Evolutionary conservation across 2,797 vertebrate genomes (phyloP), one percentile per base, ranked within the genome.

Genomic region (Xenentodon cancila): DNA sequence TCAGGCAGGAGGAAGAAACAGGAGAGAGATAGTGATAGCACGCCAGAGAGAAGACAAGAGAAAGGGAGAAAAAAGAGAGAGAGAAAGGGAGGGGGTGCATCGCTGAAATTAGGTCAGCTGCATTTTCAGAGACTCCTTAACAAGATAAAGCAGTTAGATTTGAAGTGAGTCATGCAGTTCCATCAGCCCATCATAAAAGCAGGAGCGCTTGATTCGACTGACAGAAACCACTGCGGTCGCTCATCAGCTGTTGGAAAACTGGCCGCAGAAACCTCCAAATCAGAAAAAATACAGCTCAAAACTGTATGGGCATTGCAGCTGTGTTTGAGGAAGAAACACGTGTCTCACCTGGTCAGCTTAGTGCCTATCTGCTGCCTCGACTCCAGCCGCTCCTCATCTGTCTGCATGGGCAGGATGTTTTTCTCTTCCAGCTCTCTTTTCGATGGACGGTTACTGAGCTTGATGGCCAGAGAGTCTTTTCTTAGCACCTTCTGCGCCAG

Each of bases 391-490:
- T 99, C 97, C 56, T 99, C 96, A 27, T 99, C 97, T 0, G 97
- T 97, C 91, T 98, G 97, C 91, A 95, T 89, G 50, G 97, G 98
- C 42, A 99, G 94, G 86, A 99, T 99, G 83, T 99, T 99, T 92
- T 98, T 99, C 77, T 99, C 98, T 85, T 99, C 96, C 77, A 99
- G 92, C 78, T 99, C 98, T 75, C 96, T 76, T 73, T 97, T 97
- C 52, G 96, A 97, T 12, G 98, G 98, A 82, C 98, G 94, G 91
- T 99, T 99, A 85, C 97, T 99, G 77, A 99, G 92, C 88, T 99
- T 99, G 91, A 99, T 96, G 77, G 97, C 98, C 90, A 99, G 89
- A 9, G 98, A 98, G 90, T 99, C 98, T 91, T 99, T 97, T 85
- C 98, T 94, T 88, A 97, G 93, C 74, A 99, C 95, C 87, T 98